phyloP scores from a whole-genome alignment of 2,797 vertebrate genomes.

The Cirrhinus molitorella region DNA sequence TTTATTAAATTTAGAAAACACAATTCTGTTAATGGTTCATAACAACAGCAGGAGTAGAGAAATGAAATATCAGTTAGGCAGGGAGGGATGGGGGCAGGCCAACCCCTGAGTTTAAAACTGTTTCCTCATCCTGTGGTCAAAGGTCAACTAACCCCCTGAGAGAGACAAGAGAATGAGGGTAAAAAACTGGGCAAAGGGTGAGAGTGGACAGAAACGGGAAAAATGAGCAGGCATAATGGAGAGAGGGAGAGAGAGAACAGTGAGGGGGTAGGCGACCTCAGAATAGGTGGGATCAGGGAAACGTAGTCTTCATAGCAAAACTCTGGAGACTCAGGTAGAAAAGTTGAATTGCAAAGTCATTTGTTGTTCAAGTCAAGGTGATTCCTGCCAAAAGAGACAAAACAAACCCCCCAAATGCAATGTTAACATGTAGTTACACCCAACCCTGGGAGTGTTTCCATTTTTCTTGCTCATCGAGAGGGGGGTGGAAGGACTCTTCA shows the following conservation, averaged over 20 bases:
- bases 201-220: conserved; percentile 11
- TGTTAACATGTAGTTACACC: conserved; percentile 76
- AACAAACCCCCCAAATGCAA: conserved; percentile 70
- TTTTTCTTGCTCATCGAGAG: conserved; percentile 62
- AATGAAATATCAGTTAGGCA: conserved; percentile 72
- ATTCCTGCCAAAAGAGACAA: conserved; percentile 77
- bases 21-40: conserved; percentile 82
- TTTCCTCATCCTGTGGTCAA: conserved; percentile 66
- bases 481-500: conserved; percentile 20
- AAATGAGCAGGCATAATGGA: conserved; percentile 25
- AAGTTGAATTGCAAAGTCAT: conserved; percentile 84
- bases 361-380: conserved; percentile 76
- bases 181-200: conserved; percentile 7
- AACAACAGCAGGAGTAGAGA: conserved; percentile 81
- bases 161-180: conserved; percentile 6
- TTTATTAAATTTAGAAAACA: conserved; percentile 91
- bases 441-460: conserved; percentile 70
- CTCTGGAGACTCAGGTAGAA: conserved; percentile 82
- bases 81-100: conserved; percentile 73
- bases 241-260: not conserved
- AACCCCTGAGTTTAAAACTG: conserved; percentile 83
- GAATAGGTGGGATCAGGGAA: conserved; percentile 27
- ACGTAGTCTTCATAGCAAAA: conserved; percentile 71
- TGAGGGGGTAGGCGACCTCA: conserved; percentile 20
- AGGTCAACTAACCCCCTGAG: conserved; percentile 56